Base-by-base conservation (phyloP, 1,140 invertebrate species). In the Bilobella aurantiaca region DNA sequence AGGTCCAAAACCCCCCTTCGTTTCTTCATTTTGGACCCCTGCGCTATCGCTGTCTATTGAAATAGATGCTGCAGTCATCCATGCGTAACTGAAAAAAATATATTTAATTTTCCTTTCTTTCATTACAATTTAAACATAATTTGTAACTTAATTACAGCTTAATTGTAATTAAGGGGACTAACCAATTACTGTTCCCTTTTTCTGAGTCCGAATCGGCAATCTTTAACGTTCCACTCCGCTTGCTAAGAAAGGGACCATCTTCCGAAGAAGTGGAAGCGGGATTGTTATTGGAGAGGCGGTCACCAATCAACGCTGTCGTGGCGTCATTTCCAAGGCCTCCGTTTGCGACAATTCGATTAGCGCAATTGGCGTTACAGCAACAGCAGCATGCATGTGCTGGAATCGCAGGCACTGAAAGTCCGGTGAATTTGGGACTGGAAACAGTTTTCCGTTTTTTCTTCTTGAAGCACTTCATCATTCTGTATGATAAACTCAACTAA, bases 391-490 rank as follows among this genome's bases (percentile, higher is more conserved):
- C 8, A 42, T 42, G 37, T n/a, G 8, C n/a, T 42, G 37, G n/a
- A n/a, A n/a, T n/a, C n/a, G n/a, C n/a, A n/a, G n/a, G n/a, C n/a
- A n/a, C n/a, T n/a, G n/a, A n/a, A n/a, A n/a, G n/a, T n/a, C n/a
- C n/a, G n/a, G n/a, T n/a, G n/a, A n/a, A n/a, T n/a, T n/a, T n/a
- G n/a, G n/a, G n/a, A n/a, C n/a, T n/a, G 34, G 34, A 18, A 42
- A 18, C 34, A 42, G 34, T 8, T 42, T 42, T 42, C 34, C 18
- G 49, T 53, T 53, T 53, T 23, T 53, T 53, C 49, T 53, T 53
- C 49, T 53, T 53, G 49, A 53, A 53, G 49, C 49, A 53, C 12
- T 53, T 53, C 49, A 53, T 53, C 3, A 12, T 53, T 53, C 37
- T 42, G 29, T 28, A 66, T 23, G n/a, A n/a, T n/a, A n/a, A n/a